Evolutionary conservation across 2,888 invertebrate genomes (phyloP), one percentile per base, ranked within the genome.

Genomic region (Eumacrocentrus americanus): DNA sequence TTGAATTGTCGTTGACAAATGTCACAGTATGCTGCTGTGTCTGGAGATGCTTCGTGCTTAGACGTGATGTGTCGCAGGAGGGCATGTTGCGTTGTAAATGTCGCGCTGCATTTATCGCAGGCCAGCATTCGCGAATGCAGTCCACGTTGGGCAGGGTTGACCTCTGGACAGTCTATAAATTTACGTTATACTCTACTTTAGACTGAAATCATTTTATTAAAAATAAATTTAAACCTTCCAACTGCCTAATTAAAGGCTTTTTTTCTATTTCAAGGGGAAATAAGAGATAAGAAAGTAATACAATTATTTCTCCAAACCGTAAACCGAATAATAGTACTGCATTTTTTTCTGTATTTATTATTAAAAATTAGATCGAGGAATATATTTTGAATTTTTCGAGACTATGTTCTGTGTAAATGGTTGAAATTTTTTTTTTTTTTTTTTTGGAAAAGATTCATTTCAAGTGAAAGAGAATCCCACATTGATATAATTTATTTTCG

Each of bases 1-100:
- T 77, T 77, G 67, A 78, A 78, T 63, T 65, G 71, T 52, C 75
- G 70, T 47, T 73, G 68, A 46, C 76, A 77, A 61, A 74, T 72
- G 50, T 60, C 65, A 60, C 77, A 77, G 62, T 69, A 74, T 54
- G 72, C 75, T 14, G 73, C 69, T 7, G 69, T 65, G 22, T 67
- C 66, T 16, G 69, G 69, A 20, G 70, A 61, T 14, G 70, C 61
- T 47, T 78, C 73, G 64, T 78, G 76, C 61, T 76, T 78, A 34
- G 76, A 72, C 34, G 72, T 68, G 40, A 73, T 60, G 63, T 77
- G 77, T 53, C 77, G 72, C 44, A 71, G 62, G 42, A 77, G 70
- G 29, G 74, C 75, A 61, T 70, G 67, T 50, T 73, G 75, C 16
- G 73, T 75, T 14, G 75, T 73, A 62, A 74, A 75, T 22, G 68